These are phyloP conservation scores for Diachasmimorpha longicaudata DNA, from an alignment of 1,140 invertebrate species.

Conservation along the genomic window DNA sequence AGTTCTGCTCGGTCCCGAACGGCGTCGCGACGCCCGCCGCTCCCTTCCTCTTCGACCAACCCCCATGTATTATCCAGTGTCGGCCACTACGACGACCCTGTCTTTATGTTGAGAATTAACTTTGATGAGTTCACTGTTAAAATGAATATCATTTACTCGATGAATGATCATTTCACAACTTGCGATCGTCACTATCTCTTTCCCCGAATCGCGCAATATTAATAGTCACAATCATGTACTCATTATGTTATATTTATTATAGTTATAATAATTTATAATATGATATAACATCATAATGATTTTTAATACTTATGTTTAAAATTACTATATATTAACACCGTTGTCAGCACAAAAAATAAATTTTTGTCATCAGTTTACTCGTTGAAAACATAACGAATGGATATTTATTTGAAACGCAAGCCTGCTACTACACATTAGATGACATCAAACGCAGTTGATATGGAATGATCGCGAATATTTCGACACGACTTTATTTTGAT, in stretches of 20 bases:
- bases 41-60: slow-evolving; percentile 22
- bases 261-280: no score
- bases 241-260: no score
- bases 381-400: not conserved
- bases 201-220: no score
- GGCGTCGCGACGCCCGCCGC: slow-evolving; percentile 53
- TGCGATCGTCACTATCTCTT: not conserved
- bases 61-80: slow-evolving; percentile 37
- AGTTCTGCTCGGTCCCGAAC: slow-evolving; percentile 58
- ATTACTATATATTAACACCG: no score
- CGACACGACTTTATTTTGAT: not conserved
- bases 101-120: not conserved
- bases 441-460: slow-evolving; percentile 36
- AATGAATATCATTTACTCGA: not conserved
- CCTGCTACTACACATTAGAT: no score
- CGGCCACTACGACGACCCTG: slow-evolving; percentile 25
- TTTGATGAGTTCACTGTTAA: not conserved
- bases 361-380: no score
- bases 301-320: no score
- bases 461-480: slow-evolving; percentile 41
- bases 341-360: no score
- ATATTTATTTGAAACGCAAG: no score
- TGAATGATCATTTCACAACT: not conserved
- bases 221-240: no score
- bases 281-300: no score